These are phyloP conservation scores for Babyrousa celebensis DNA, from an alignment of 2,797 vertebrate genomes.

Conservation along the genomic window DNA sequence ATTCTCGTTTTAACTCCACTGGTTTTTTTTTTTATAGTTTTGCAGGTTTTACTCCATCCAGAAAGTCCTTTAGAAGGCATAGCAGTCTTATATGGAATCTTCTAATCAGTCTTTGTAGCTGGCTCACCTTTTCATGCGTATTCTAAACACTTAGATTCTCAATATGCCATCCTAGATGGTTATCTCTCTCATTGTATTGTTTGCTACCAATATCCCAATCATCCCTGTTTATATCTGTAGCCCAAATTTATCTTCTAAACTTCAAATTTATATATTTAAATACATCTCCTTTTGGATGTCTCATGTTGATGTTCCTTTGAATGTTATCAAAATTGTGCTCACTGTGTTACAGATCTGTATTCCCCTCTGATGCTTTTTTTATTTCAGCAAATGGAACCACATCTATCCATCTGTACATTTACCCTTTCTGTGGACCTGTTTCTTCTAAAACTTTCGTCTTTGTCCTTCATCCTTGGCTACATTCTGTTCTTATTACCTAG, in stretches of 20 bases:
- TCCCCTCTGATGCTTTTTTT: neutral
- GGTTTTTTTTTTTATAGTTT: neutral
- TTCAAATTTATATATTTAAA: neutral
- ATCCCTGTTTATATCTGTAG: neutral
- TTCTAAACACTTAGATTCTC: neutral
- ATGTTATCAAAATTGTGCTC: neutral
- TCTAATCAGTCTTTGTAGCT: neutral
- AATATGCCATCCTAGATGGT: neutral
- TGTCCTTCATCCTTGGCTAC: neutral
- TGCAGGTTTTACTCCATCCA: neutral
- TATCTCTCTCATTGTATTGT: neutral
- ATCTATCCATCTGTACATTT: neutral
- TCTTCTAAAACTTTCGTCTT: conserved; percentile 14
- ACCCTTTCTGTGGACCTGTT: neutral
- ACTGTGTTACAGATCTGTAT: neutral
- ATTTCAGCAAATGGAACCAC: neutral
- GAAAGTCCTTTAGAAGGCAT: neutral
- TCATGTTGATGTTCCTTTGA: too few species aligned
- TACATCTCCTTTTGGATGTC: neutral
- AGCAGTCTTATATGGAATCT: neutral
- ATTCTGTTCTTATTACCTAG: neutral
- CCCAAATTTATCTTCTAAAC: neutral
- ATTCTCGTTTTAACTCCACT: neutral
- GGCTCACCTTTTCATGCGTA: neutral
- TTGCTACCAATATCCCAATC: neutral